phyloP scores from a whole-genome alignment of 2,113 vertebrate species.

The Trichechus manatus region DNA sequence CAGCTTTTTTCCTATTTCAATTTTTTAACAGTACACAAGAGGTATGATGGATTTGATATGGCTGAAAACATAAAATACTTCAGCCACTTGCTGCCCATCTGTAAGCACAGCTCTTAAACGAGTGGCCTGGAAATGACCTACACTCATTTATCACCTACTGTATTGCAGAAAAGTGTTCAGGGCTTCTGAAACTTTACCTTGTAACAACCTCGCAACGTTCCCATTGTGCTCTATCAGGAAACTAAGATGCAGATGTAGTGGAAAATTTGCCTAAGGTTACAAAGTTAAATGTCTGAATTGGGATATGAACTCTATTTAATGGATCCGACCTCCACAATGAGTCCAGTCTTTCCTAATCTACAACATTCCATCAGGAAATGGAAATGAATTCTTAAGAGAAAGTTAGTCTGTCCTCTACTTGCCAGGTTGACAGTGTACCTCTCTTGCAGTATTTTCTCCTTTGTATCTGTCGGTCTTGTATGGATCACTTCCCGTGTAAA shows the following conservation, averaged over 20 bases:
- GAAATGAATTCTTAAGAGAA: slow-evolving; percentile 21
- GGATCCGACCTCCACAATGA: neutral
- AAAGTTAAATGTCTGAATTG: neutral
- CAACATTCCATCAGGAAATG: neutral
- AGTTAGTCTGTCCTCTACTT: neutral
- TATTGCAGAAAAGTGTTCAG: neutral
- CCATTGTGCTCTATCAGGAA: neutral
- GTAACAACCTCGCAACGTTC: neutral
- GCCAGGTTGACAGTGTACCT: neutral
- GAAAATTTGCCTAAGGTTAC: neutral
- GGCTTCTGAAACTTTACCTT: neutral
- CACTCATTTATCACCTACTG: neutral
- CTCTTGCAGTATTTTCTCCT: neutral
- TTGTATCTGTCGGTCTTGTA: too few species aligned
- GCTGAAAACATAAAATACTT: neutral
- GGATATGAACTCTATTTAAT: neutral
- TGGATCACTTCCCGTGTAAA: neutral
- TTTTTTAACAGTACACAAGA: neutral
- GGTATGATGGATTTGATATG: neutral
- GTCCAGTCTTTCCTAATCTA: neutral
- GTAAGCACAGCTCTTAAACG: neutral
- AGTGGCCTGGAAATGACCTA: neutral
- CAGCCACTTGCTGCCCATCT: neutral
- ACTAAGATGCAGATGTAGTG: neutral
- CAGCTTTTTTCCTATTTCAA: neutral